Conservation (phyloP, 2,888 invertebrate genomes). For the Athalia cordata region DNA sequence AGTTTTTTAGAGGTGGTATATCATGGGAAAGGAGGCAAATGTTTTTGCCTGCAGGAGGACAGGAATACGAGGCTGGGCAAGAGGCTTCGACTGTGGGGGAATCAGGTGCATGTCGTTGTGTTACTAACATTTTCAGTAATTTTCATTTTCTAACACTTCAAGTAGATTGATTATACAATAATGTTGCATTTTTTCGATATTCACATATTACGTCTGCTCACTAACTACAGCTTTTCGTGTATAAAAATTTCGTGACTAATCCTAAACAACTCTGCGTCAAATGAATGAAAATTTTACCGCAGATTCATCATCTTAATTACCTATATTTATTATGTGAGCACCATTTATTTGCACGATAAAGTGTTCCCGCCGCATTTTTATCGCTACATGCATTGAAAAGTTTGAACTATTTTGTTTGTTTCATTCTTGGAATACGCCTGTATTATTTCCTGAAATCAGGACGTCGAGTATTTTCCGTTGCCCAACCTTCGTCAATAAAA, state of each 20-base stretch:
- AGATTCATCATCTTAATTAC: no score
- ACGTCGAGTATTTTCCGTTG: not conserved
- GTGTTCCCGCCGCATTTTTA: no score
- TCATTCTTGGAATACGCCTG: no score
- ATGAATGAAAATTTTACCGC: no score
- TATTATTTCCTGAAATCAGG: not conserved
- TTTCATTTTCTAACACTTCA: slow-evolving; percentile 2
- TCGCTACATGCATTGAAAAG: no score
- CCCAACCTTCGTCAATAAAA: not conserved
- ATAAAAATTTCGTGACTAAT: no score
- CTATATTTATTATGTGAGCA: no score
- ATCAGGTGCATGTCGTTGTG: slow-evolving; percentile 66
- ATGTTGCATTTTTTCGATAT: not conserved
- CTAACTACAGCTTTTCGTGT: no score
- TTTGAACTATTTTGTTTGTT: no score
- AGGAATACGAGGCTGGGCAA: not conserved
- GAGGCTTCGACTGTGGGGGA: slow-evolving; percentile 50
- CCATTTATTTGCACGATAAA: no score
- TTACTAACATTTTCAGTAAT: slow-evolving; percentile 56
- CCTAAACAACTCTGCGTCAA: no score
- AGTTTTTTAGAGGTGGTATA: slow-evolving; percentile 5
- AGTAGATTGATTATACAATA: not conserved
- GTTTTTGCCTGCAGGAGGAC: not conserved
- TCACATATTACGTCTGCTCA: no score
- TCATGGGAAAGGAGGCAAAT: slow-evolving; percentile 17